Evolutionary conservation across 2,888 invertebrate species (phyloP).

Genomic region (Drepanosiphum platanoidis): DNA sequence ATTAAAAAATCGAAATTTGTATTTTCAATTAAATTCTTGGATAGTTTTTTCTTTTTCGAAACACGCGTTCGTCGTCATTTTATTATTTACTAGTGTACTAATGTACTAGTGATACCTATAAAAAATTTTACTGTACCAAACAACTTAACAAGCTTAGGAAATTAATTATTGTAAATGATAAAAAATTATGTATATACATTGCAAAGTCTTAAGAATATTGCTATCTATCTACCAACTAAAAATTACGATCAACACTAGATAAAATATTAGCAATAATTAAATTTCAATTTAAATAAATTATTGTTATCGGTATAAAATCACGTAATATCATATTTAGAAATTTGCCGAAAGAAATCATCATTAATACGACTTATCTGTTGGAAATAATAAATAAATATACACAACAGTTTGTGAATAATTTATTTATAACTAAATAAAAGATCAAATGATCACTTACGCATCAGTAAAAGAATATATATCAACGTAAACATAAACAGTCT

Average conservation of each 20-base stretch:
- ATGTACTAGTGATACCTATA: neutral
- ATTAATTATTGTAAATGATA: neutral
- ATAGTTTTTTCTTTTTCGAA: neutral
- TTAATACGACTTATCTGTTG: neutral
- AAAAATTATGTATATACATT: neutral
- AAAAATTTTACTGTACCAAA: neutral
- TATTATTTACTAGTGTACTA: neutral
- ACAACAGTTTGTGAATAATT: neutral
- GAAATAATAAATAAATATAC: neutral
- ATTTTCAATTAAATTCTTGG: slow-evolving; percentile 7
- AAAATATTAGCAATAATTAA: neutral
- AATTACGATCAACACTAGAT: too few relatives aligned
- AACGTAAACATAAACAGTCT: neutral
- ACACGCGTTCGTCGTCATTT: neutral
- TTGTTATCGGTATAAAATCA: too few relatives aligned
- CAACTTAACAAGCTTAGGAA: neutral
- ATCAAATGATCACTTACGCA: slow-evolving; percentile 2
- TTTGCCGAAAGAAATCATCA: neutral
- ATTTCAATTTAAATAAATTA: too few relatives aligned
- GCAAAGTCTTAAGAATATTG: too few relatives aligned
- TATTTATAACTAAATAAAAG: slow-evolving; percentile 11
- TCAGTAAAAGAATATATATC: neutral
- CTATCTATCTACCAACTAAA: too few relatives aligned
- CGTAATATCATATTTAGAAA: too few relatives aligned
- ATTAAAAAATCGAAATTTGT: slow-evolving; percentile 5